phyloP scores from a whole-genome alignment of 1,140 invertebrate species.

The Hylaeus anthracinus region DNA sequence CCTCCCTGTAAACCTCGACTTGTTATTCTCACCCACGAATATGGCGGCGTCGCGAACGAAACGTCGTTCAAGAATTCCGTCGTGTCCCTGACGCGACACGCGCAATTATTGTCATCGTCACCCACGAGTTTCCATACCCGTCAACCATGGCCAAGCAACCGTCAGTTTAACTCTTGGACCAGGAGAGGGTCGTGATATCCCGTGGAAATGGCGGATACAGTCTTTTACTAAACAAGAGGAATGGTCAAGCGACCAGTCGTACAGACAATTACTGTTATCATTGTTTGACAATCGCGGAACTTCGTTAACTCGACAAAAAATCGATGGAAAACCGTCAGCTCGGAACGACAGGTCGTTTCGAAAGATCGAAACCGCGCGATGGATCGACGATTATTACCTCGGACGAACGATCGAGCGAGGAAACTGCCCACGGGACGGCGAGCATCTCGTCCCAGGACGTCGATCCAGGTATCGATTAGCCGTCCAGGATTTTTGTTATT shows the following conservation, averaged over 20 bases:
- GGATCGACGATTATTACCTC: conserved; percentile 61
- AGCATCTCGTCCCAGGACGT: conserved; percentile 1
- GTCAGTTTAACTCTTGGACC: not conserved
- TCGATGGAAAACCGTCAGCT: not conserved
- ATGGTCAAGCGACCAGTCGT: conserved; percentile 19
- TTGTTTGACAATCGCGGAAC: conserved; percentile 42
- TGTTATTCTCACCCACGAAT: conserved; percentile 63
- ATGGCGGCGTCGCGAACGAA: not conserved
- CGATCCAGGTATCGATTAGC: conserved; percentile 34
- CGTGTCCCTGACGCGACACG: not conserved
- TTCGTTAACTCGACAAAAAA: conserved; percentile 60
- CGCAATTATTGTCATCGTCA: conserved; percentile 63
- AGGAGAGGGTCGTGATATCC: too few species aligned
- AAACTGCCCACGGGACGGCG: conserved; percentile 36
- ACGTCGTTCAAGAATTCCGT: conserved; percentile 1
- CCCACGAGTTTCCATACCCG: conserved; percentile 65
- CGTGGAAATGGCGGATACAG: too few species aligned
- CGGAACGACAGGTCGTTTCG: conserved; percentile 8
- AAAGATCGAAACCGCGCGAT: conserved; percentile 43
- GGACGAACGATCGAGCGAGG: conserved; percentile 25
- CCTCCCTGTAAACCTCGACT: conserved; percentile 42
- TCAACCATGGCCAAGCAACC: conserved; percentile 14
- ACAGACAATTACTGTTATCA: conserved; percentile 61
- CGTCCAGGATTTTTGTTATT: conserved; percentile 17
- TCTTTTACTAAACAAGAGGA: not conserved